Conservation (phyloP, 2,888 invertebrate genomes). For the Bursaphelenchus okinawaensis region DNA sequence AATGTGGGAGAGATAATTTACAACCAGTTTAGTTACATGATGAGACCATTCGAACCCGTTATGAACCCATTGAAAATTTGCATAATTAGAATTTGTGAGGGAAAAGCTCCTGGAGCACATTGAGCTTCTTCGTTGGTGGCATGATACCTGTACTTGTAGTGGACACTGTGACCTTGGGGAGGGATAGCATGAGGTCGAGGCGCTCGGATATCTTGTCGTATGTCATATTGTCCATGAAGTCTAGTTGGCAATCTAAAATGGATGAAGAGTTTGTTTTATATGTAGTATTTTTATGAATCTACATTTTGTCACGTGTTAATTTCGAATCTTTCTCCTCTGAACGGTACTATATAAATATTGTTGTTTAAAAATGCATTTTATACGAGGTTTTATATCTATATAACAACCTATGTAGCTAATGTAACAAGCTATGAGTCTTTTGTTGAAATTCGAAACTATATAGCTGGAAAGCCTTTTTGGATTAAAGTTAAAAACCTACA, state of each 20-base stretch:
- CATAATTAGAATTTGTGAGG: not conserved
- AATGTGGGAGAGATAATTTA: not conserved
- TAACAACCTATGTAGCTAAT: too few species aligned
- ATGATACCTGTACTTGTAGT: not conserved
- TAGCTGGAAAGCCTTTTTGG: not conserved
- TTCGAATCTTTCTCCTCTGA: too few species aligned
- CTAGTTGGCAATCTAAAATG: not conserved
- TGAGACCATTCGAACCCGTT: not conserved
- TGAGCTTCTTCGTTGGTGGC: not conserved
- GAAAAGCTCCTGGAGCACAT: not conserved
- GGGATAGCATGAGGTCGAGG: not conserved
- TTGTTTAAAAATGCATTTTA: too few species aligned
- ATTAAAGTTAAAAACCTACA: not conserved
- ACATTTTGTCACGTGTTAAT: not conserved
- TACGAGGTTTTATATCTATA: too few species aligned
- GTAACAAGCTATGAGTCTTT: too few species aligned
- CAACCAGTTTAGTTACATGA: not conserved
- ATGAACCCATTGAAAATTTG: not conserved
- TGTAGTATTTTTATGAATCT: too few species aligned
- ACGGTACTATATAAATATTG: too few species aligned
- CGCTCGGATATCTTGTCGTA: not conserved
- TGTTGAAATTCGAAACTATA: not conserved
- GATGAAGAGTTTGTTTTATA: too few species aligned
- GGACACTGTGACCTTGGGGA: too few species aligned
- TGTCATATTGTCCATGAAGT: constrained; percentile 11